Percentiles rank a stretch among this genome's conserved stretches.
Conservation (phyloP, 2,888 invertebrate genomes). For the Clanis bilineata region DNA sequence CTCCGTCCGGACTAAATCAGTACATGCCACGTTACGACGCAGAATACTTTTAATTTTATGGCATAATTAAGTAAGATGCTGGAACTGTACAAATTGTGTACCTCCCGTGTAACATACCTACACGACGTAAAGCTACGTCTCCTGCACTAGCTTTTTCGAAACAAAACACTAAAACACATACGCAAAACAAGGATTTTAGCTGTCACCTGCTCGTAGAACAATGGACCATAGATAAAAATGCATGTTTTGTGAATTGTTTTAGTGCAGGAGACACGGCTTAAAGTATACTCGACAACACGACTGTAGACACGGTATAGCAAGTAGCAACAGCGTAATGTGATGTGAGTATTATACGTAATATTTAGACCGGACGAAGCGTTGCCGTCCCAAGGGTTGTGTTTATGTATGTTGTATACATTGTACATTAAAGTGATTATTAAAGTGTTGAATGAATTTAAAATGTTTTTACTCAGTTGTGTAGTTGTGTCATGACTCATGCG, state of each 20-base stretch:
- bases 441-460: constrained; percentile 49
- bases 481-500: too few relatives aligned
- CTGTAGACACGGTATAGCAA: neutral
- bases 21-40: neutral
- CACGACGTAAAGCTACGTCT: too few relatives aligned
- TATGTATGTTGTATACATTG: constrained; percentile 26
- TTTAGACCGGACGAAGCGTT: neutral
- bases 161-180: too few relatives aligned
- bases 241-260: too few relatives aligned
- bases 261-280: neutral
- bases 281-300: neutral
- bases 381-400: constrained; percentile 5
- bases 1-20: neutral
- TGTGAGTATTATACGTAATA: neutral
- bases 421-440: constrained; percentile 46
- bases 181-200: too few relatives aligned
- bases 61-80: too few relatives aligned
- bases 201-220: too few relatives aligned
- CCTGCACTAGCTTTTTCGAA: too few relatives aligned
- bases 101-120: too few relatives aligned
- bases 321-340: neutral
- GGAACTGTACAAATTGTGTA: too few relatives aligned
- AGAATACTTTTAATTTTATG: too few relatives aligned
- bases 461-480: constrained; percentile 28
- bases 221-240: too few relatives aligned